Evolutionary conservation across 2,113 vertebrate species (phyloP).

Genomic region (Notiomystis cincta): DNA sequence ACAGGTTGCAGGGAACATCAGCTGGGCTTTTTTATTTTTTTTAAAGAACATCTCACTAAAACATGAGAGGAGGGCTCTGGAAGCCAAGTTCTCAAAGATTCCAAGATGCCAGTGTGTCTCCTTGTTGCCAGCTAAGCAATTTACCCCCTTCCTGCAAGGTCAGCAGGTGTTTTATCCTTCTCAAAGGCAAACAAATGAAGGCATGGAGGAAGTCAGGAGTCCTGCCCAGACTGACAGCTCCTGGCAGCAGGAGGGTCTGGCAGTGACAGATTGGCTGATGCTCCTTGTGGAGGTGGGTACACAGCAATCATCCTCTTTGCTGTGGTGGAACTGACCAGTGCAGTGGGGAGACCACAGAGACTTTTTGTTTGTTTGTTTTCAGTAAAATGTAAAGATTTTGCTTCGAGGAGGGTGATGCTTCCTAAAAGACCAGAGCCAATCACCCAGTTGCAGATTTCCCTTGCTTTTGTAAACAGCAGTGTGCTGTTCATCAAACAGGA

Average conservation of each 20-base stretch:
- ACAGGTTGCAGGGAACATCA: neutral
- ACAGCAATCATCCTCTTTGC: neutral
- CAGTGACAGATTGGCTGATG: neutral
- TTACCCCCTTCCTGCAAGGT: neutral
- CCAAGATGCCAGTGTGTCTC: neutral
- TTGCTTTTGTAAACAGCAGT: neutral
- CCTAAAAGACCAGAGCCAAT: neutral
- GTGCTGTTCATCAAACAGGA: neutral
- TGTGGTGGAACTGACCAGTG: neutral
- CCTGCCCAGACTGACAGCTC: neutral
- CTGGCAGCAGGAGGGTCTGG: neutral
- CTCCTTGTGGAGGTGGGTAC: neutral
- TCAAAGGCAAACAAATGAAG: slow-evolving; percentile 12
- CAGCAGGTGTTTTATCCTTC: neutral
- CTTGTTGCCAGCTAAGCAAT: neutral
- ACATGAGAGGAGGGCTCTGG: accelerated
- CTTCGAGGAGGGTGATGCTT: neutral
- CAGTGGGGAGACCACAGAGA: neutral
- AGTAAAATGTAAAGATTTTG: neutral
- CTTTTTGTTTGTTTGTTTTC: too few species aligned
- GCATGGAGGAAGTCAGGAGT: neutral
- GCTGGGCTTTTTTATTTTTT: neutral
- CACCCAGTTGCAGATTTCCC: neutral
- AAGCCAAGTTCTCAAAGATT: neutral
- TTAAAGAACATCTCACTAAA: neutral